Base-by-base conservation (phyloP, 2,888 invertebrate genomes). In the Conchocele bisecta region DNA sequence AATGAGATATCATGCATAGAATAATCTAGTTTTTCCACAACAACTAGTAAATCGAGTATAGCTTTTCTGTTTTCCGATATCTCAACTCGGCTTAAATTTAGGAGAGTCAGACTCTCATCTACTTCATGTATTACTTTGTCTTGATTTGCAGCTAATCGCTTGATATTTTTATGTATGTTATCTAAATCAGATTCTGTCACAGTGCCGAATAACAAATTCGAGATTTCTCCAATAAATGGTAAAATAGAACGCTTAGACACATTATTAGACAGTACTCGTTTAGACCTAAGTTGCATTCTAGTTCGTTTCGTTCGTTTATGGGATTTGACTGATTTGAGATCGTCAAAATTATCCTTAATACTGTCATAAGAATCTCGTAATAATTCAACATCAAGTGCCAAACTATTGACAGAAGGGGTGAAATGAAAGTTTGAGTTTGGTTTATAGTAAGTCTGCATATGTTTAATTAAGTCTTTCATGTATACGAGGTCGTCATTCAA, bases 151-250 rank as follows among this genome's bases (percentile, higher is more conserved):
- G 22, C 11, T 20, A 46, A 20, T 4, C 9, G 13, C 24, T 46
- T 46, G 15, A 46, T 22, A 6, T 6, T 28, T 3, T 28, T 9
- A 3, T 28, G 5, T 3, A 46, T 28, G 28, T 46, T 28, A 3
- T 46, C 46, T 20, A 46, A 20, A 20, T 46, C 46, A 13, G 46
- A 46, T 46, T 46, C 46, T 46, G 46, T 26, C 7, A 46, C 5
- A 20, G 46, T 46, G 46, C 46, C 46, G 15, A 46, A 46, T 5
- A 46, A 28, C 24, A 46, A 46, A 4, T 24, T 26, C 24, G 28
- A 15, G 7, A 46, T 46, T 20, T 15, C 5, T 7, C 46, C 46
- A 9, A 5, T 15, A 5, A 46, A 11, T 15, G 46, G 46, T 5
- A 46, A 6, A 5, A 46, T 6, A 15, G 26, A 26, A 26, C 46